Conservation (phyloP, 2,888 invertebrate species). For the Thereva nobilitata region DNA sequence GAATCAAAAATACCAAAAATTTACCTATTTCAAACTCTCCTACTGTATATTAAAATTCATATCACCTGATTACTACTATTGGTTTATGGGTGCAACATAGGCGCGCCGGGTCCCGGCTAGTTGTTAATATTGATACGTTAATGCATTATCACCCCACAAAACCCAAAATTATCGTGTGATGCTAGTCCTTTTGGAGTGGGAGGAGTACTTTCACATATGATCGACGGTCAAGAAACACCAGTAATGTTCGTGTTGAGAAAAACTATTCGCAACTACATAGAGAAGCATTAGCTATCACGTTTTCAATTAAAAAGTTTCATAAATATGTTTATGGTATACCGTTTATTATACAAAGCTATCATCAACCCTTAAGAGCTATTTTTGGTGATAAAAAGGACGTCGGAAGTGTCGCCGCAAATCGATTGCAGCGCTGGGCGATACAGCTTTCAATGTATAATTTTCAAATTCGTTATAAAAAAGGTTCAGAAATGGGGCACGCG, state of each 20-base stretch:
- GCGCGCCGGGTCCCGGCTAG: too few relatives aligned
- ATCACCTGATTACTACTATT: too few relatives aligned
- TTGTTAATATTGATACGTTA: constrained; percentile 4
- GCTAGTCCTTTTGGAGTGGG: constrained; percentile 14
- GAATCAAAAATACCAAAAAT: too few relatives aligned
- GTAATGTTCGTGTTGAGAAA: constrained; percentile 26
- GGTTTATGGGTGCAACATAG: too few relatives aligned
- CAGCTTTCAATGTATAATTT: constrained; percentile 24
- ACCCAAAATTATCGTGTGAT: not conserved
- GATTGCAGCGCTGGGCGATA: constrained; percentile 33
- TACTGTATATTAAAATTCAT: too few relatives aligned
- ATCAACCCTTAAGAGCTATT: too few relatives aligned
- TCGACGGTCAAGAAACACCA: constrained; percentile 25
- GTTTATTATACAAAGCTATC: too few relatives aligned
- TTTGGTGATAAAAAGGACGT: not conserved
- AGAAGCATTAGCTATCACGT: constrained; percentile 27
- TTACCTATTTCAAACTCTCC: too few relatives aligned
- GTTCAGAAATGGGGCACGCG: constrained; percentile 2
- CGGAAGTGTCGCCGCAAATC: too few relatives aligned
- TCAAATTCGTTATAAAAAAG: constrained; percentile 15
- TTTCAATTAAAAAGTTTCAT: constrained; percentile 30
- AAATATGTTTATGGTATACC: constrained; percentile 35
- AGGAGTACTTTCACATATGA: constrained; percentile 20
- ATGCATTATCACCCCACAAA: constrained; percentile 18
- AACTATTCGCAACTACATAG: constrained; percentile 29